Evolutionary conservation across 2,113 vertebrate species (phyloP).

Genomic region (Psittacula cyanocephala): DNA sequence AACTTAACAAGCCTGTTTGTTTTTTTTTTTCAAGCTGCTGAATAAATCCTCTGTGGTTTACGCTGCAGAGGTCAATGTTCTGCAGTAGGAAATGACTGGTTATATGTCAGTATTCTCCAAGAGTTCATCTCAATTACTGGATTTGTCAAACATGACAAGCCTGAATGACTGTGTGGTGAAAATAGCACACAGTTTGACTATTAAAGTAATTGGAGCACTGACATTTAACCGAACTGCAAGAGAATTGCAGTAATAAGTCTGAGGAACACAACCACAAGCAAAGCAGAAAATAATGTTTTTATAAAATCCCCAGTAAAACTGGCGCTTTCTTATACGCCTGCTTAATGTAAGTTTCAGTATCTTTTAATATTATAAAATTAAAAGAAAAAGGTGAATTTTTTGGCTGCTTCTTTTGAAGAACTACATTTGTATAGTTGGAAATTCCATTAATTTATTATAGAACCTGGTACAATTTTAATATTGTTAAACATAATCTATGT

Average conservation of each 20-base stretch:
- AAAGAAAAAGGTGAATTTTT: not conserved
- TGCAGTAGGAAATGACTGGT: conserved; percentile 58
- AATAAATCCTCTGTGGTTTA: conserved; percentile 40
- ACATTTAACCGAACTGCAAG: conserved; percentile 64
- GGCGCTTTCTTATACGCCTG: not conserved
- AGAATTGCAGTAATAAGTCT: conserved; percentile 57
- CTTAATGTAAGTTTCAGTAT: not conserved
- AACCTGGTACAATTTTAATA: not conserved
- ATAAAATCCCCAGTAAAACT: not conserved
- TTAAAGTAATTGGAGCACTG: conserved; percentile 73
- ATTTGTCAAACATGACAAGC: conserved; percentile 72
- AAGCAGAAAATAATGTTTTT: conserved; percentile 2
- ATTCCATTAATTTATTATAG: not conserved
- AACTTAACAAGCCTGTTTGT: conserved; percentile 19
- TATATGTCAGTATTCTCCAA: conserved; percentile 59
- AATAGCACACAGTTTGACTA: conserved; percentile 68
- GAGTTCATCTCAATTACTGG: conserved; percentile 70
- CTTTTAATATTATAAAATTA: not conserved
- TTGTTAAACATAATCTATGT: not conserved
- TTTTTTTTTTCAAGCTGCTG: not conserved
- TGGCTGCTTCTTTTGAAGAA: not conserved
- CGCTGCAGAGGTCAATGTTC: conserved; percentile 31
- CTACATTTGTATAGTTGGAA: not conserved
- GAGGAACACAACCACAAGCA: conserved; percentile 6
- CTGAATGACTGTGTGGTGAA: conserved; percentile 63